These are phyloP conservation scores for Hydriomena furcata DNA, from an alignment of 2,888 invertebrate genomes.

Conservation along the genomic window DNA sequence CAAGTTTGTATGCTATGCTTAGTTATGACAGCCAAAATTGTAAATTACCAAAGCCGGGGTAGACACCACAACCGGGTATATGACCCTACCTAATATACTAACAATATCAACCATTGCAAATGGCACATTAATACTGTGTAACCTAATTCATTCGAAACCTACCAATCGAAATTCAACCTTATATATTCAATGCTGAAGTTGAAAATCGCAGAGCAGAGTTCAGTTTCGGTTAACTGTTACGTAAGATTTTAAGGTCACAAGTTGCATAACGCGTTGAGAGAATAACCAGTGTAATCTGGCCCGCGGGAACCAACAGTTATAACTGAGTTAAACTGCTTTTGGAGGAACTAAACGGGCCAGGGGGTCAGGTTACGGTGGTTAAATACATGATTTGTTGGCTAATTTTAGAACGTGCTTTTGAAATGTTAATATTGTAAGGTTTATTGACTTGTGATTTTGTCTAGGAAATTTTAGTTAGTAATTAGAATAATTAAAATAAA, in stretches of 20 bases:
- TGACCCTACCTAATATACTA: conserved; percentile 26
- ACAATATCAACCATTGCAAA: conserved; percentile 42
- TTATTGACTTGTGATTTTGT: conserved; percentile 41
- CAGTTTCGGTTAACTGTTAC: conserved; percentile 66
- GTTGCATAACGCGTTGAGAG: conserved; percentile 68
- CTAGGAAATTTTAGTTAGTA: conserved; percentile 21
- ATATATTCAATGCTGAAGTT: conserved; percentile 12
- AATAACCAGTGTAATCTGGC: conserved; percentile 51
- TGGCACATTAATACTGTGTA: conserved; percentile 53
- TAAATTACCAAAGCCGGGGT: too few relatives aligned
- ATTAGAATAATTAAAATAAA: background rate
- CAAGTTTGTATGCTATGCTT: too few relatives aligned
- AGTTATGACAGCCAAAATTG: too few relatives aligned
- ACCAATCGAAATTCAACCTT: conserved; percentile 35
- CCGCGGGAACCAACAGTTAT: conserved; percentile 44
- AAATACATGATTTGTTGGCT: conserved; percentile 53
- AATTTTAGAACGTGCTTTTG: conserved; percentile 68
- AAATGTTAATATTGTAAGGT: conserved; percentile 49
- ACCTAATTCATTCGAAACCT: conserved; percentile 60
- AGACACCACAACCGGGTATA: conserved; percentile 18
- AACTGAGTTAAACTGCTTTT: conserved; percentile 30
- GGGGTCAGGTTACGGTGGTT: conserved; percentile 42
- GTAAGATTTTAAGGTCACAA: conserved; percentile 75
- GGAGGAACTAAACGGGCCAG: conserved; percentile 32
- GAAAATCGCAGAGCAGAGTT: conserved; percentile 28